Percentiles rank a stretch among this genome's conserved stretches.
These are phyloP conservation scores for Agrotis ipsilon DNA, from an alignment of 2,888 invertebrate genomes.

Conservation along the genomic window DNA sequence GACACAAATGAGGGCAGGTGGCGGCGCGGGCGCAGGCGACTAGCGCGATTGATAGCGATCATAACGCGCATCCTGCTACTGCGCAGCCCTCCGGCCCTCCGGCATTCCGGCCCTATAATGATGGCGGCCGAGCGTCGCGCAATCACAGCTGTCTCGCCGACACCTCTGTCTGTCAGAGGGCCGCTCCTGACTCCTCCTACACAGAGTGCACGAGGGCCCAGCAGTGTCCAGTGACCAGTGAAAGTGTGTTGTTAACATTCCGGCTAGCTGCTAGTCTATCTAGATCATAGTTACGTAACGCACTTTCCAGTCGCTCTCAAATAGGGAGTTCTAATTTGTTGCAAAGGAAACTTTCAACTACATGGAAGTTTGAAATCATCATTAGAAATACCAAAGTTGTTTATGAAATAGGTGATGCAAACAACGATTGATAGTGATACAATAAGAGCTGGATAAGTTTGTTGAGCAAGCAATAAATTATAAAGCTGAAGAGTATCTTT, in stretches of 20 bases:
- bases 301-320: slow-evolving; percentile 3
- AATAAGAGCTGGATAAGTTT: neutral
- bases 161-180: neutral
- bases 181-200: neutral
- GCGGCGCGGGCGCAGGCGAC: neutral
- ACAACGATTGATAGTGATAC: too few species aligned
- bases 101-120: slow-evolving; percentile 18
- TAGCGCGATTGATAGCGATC: slow-evolving; percentile 24
- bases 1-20: slow-evolving; percentile 6
- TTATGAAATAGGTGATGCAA: neutral
- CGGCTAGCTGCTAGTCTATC: neutral
- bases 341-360: neutral
- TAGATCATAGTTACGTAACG: slow-evolving; percentile 12
- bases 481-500: too few species aligned
- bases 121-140: neutral
- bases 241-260: slow-evolving; percentile 13
- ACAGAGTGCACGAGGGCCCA: neutral
- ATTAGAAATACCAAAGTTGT: too few species aligned
- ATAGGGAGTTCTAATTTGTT: neutral
- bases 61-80: slow-evolving; percentile 15
- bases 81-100: slow-evolving; percentile 4
- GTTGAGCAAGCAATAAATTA: neutral
- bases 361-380: neutral
- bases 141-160: slow-evolving; percentile 10
- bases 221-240: slow-evolving; percentile 4